Conservation (phyloP, 1,140 invertebrate species). For the Drosophila truncata region DNA sequence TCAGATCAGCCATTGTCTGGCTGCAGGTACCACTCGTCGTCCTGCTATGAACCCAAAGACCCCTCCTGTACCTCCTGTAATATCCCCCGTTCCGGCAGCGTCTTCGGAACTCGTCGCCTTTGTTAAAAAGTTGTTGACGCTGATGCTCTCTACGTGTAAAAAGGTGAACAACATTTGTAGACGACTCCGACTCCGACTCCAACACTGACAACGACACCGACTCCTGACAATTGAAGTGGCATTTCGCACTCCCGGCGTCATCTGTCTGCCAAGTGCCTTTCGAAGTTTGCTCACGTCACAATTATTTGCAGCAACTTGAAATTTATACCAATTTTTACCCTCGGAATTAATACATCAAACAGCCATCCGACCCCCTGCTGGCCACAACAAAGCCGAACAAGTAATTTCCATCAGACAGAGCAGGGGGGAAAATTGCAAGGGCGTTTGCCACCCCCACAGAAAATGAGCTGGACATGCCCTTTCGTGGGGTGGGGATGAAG, state of each 20-base stretch:
- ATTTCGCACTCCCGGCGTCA: slow-evolving; percentile 64
- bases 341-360: slow-evolving; percentile 74
- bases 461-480: slow-evolving; percentile 28
- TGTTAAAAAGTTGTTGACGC: slow-evolving; percentile 83
- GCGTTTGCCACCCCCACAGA: slow-evolving; percentile 29
- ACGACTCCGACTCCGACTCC: slow-evolving; percentile 41
- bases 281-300: slow-evolving; percentile 73
- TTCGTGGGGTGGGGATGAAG: slow-evolving; percentile 25
- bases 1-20: slow-evolving; percentile 73
- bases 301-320: slow-evolving; percentile 82
- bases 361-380: slow-evolving; percentile 40
- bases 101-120: slow-evolving; percentile 40
- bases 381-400: slow-evolving; percentile 70
- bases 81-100: slow-evolving; percentile 8
- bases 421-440: slow-evolving; percentile 41
- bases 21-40: slow-evolving; percentile 12
- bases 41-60: slow-evolving; percentile 12
- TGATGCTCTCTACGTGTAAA: slow-evolving; percentile 79
- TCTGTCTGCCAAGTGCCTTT: slow-evolving; percentile 73
- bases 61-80: slow-evolving; percentile 1
- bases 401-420: slow-evolving; percentile 58
- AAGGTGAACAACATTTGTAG: slow-evolving; percentile 83
- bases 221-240: slow-evolving; percentile 71
- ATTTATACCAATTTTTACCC: slow-evolving; percentile 64
- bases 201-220: slow-evolving; percentile 18